A percentile compares a stretch with the other conserved stretches of the same genome.
Conservation (phyloP, 2,113 vertebrate species). For the Procavia capensis region DNA sequence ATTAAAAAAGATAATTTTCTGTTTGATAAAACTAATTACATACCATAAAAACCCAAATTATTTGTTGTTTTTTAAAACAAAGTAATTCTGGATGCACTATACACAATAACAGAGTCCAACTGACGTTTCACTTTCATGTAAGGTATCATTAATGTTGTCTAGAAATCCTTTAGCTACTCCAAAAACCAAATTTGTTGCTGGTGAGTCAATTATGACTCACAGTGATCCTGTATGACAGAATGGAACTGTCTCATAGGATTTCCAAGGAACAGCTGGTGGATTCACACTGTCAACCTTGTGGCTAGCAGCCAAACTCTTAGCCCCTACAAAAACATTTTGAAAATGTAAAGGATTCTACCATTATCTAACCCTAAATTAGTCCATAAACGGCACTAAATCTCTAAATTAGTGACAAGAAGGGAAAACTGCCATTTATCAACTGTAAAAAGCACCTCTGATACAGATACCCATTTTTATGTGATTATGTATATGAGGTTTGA, state of each 20-base stretch:
- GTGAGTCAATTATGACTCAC: too few relatives aligned
- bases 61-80: not conserved
- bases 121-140: conserved; percentile 16
- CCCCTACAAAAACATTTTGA: not conserved
- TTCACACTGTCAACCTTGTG: too few relatives aligned
- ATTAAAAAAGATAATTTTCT: conserved; percentile 22
- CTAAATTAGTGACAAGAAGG: not conserved
- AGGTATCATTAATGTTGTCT: not conserved
- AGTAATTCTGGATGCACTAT: not conserved
- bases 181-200: too few relatives aligned
- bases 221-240: too few relatives aligned
- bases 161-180: not conserved
- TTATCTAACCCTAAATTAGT: conserved; percentile 10
- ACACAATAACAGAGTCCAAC: conserved; percentile 1
- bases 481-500: not conserved
- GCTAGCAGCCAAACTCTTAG: too few relatives aligned
- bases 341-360: conserved; percentile 30
- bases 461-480: not conserved
- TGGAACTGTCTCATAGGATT: too few relatives aligned
- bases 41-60: not conserved
- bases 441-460: not conserved
- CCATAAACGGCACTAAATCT: not conserved
- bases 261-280: too few relatives aligned
- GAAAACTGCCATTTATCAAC: conserved; percentile 21
- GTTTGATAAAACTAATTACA: conserved; percentile 10